phyloP scores from a whole-genome alignment of 2,888 invertebrate species.

The Amiota minor region DNA sequence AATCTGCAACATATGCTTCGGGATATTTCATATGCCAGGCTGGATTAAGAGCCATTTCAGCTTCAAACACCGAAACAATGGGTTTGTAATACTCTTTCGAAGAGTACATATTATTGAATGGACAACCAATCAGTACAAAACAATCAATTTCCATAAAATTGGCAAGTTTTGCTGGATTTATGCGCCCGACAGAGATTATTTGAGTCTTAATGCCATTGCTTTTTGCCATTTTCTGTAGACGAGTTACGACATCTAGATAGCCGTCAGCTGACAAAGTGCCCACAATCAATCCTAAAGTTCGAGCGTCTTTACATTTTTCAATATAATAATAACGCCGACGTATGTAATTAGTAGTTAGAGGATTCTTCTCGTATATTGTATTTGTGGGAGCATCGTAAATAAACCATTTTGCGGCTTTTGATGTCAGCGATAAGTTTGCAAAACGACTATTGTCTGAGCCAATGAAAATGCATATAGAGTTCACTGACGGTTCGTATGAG shows the following conservation, averaged over 20 bases:
- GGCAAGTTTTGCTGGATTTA: conserved; percentile 94
- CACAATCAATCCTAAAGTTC: conserved; percentile 89
- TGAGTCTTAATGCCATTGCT: conserved; percentile 89
- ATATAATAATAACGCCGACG: conserved; percentile 87
- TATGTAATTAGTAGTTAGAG: conserved; percentile 78
- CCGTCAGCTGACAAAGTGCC: conserved; percentile 90
- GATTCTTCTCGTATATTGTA: conserved; percentile 72
- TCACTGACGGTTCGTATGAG: conserved; percentile 66
- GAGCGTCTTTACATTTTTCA: conserved; percentile 93
- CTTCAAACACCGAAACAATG: conserved; percentile 91
- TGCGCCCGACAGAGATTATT: conserved; percentile 93
- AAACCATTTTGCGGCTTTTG: conserved; percentile 77
- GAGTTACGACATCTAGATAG: conserved; percentile 83
- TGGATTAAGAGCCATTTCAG: conserved; percentile 86
- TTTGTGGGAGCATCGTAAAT: conserved; percentile 75
- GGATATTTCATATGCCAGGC: conserved; percentile 74
- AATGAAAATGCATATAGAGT: conserved; percentile 79
- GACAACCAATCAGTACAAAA: conserved; percentile 93
- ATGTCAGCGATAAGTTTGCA: conserved; percentile 78
- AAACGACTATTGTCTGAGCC: conserved; percentile 80
- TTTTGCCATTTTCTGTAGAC: conserved; percentile 82
- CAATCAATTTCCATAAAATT: conserved; percentile 93
- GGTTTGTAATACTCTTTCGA: conserved; percentile 91
- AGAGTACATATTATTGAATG: conserved; percentile 89
- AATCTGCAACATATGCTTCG: conserved; percentile 82